These are phyloP conservation scores for Cheilosia pagana DNA, from an alignment of 2,888 invertebrate genomes.

Conservation along the genomic window DNA sequence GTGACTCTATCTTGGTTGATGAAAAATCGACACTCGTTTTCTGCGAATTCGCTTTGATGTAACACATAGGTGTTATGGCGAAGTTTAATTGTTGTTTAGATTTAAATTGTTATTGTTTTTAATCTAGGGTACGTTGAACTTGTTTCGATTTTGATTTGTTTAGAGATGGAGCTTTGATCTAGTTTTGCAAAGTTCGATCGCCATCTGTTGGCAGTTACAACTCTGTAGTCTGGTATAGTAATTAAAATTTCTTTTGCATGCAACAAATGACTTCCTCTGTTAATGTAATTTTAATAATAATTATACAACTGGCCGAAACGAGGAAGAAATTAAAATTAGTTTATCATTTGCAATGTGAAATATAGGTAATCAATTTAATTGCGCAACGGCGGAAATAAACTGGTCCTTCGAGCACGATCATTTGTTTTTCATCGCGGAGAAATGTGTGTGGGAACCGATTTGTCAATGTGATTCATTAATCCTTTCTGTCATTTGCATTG, in stretches of 20 bases:
- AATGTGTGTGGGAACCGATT: slow-evolving; percentile 28
- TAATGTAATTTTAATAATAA: slow-evolving; percentile 26
- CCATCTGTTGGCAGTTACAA: slow-evolving; percentile 3
- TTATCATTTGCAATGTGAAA: slow-evolving; percentile 42
- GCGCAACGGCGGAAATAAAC: slow-evolving; percentile 29
- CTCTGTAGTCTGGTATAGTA: neutral
- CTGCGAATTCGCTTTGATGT: slow-evolving; percentile 31
- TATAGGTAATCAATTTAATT: slow-evolving; percentile 7
- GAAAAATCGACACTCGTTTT: neutral
- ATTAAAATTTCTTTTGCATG: slow-evolving; percentile 40
- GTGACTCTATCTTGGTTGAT: slow-evolving; percentile 16
- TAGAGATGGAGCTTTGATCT: neutral
- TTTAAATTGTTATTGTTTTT: slow-evolving; percentile 1
- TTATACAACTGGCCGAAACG: slow-evolving; percentile 48
- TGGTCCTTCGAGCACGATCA: slow-evolving; percentile 61
- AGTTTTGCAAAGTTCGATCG: neutral
- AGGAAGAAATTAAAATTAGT: slow-evolving; percentile 56
- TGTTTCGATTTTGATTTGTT: neutral
- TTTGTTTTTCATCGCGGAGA: slow-evolving; percentile 1
- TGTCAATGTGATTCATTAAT: neutral
- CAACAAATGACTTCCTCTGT: slow-evolving; percentile 58
- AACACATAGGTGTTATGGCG: slow-evolving; percentile 9
- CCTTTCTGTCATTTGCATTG: slow-evolving; percentile 3
- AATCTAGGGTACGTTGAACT: slow-evolving; percentile 40
- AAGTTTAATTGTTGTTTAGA: slow-evolving; percentile 52